phyloP scores from a whole-genome alignment of 2,797 vertebrate species.

The Mormyrus proboscirostris region DNA sequence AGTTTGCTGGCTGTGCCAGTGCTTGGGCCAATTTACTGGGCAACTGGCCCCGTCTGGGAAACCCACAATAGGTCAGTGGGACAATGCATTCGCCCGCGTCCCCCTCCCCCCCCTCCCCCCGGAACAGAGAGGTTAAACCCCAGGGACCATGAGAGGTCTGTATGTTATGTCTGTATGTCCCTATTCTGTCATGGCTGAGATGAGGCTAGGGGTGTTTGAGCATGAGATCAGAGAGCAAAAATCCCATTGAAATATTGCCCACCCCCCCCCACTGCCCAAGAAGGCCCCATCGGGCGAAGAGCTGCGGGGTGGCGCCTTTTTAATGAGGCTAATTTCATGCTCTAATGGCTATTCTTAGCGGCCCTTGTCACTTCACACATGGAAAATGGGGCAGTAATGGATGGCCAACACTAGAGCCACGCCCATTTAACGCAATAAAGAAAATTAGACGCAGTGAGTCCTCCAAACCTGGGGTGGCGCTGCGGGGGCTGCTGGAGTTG shows the following conservation, averaged over 20 bases:
- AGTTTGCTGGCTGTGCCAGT: background rate
- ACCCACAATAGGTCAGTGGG: background rate
- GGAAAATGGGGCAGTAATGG: background rate
- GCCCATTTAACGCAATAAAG: background rate
- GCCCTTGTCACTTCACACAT: background rate
- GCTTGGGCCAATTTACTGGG: background rate
- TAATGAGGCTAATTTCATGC: background rate
- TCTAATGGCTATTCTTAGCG: conserved; percentile 14
- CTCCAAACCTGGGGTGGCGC: conserved; percentile 52
- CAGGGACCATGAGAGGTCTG: background rate
- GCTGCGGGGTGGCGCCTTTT: background rate
- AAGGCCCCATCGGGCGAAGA: background rate
- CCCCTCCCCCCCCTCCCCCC: background rate
- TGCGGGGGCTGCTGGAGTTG: conserved; percentile 53
- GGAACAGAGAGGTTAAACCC: background rate
- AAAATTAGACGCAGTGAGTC: background rate
- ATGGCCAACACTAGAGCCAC: background rate
- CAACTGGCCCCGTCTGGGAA: background rate
- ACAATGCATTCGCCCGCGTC: background rate
- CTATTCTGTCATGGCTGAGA: background rate
- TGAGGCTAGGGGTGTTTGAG: background rate
- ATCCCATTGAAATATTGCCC: background rate
- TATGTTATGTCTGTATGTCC: background rate
- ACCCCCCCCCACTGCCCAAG: background rate
- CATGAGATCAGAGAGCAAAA: background rate